Evolutionary conservation across 2,113 vertebrate species (phyloP).

Genomic region (Mormyrus iriodes): DNA sequence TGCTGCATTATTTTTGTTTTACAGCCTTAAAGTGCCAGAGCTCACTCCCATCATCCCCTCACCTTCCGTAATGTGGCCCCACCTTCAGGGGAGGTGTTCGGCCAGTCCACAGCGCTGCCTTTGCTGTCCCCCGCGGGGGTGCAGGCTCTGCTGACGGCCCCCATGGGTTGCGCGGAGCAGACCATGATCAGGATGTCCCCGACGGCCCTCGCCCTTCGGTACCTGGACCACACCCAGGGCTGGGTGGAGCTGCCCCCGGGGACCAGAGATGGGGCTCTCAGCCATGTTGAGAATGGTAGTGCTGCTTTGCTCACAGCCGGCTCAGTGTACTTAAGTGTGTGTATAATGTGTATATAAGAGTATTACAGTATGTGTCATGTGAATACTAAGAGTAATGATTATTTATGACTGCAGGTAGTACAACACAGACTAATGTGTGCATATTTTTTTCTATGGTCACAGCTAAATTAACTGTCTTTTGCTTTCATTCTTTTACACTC

Average conservation of each 20-base stretch:
- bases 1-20: background rate
- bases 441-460: background rate
- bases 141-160: conserved; percentile 50
- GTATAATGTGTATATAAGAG: background rate
- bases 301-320: background rate
- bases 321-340: background rate
- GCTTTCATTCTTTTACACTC: background rate
- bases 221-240: conserved; percentile 66
- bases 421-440: background rate
- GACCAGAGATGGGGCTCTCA: conserved; percentile 57
- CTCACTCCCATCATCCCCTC: background rate
- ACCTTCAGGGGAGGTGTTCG: conserved; percentile 45
- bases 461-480: background rate
- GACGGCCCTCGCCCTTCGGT: conserved; percentile 60
- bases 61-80: background rate
- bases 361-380: background rate
- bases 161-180: conserved; percentile 69
- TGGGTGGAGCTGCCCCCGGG: conserved; percentile 63
- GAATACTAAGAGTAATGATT: background rate
- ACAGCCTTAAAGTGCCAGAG: background rate
- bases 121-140: conserved; percentile 60
- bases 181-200: conserved; percentile 64
- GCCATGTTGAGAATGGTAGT: conserved; percentile 44
- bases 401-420: too few species aligned
- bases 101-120: conserved; percentile 39